phyloP scores from a whole-genome alignment of 2,888 invertebrate species.

The Amblyjoppa fuscipennis region DNA sequence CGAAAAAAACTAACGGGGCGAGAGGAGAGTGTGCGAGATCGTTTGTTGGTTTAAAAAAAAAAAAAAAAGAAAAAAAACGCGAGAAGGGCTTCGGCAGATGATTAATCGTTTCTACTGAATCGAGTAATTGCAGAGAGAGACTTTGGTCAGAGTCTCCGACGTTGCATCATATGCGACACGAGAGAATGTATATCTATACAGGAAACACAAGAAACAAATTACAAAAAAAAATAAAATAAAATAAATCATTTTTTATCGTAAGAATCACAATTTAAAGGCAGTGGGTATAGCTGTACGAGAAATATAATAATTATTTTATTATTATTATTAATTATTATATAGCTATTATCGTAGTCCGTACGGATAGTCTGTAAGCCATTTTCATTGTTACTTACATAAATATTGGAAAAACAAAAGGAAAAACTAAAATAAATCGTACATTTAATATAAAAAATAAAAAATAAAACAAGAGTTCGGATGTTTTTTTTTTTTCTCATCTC shows the following conservation, averaged over 20 bases:
- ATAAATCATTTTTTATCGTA: slow-evolving; percentile 66
- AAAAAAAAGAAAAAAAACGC: neutral
- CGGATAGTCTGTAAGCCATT: slow-evolving; percentile 82
- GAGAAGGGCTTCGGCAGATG: slow-evolving; percentile 12
- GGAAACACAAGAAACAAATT: slow-evolving; percentile 39
- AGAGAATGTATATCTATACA: slow-evolving; percentile 36
- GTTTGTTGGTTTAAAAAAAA: neutral
- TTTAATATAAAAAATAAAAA: slow-evolving; percentile 80
- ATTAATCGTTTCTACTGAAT: slow-evolving; percentile 34
- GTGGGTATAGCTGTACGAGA: slow-evolving; percentile 82
- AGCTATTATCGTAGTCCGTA: slow-evolving; percentile 82
- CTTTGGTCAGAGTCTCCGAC: slow-evolving; percentile 43
- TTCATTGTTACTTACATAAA: slow-evolving; percentile 85
- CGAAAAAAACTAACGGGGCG: neutral
- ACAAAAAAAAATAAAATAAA: slow-evolving; percentile 20
- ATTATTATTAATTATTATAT: slow-evolving; percentile 78
- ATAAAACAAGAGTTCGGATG: neutral
- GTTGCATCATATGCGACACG: slow-evolving; percentile 47
- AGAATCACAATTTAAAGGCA: slow-evolving; percentile 82
- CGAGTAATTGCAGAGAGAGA: slow-evolving; percentile 32
- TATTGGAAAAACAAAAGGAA: slow-evolving; percentile 78
- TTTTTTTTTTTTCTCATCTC: neutral
- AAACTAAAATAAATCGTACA: slow-evolving; percentile 83
- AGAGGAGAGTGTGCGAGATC: slow-evolving; percentile 5
- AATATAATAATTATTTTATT: slow-evolving; percentile 75